Evolutionary conservation across 2,113 vertebrate genomes (phyloP).

Genomic region (Gracilinanus agilis): DNA sequence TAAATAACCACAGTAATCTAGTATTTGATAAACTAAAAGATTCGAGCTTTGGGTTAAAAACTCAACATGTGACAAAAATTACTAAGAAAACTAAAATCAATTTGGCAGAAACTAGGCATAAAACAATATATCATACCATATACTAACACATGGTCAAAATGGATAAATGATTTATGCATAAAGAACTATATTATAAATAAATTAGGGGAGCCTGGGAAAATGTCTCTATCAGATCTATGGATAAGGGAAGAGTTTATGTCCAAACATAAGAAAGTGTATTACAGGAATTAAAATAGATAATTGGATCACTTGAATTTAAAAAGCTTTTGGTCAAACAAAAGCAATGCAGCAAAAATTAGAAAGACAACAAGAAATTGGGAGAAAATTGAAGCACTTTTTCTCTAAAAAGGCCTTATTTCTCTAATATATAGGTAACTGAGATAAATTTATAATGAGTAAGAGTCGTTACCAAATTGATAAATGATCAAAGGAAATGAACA

Average conservation of each 20-base stretch:
- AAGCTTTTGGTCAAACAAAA: neutral
- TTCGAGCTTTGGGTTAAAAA: neutral
- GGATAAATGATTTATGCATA: neutral
- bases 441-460: too few species aligned
- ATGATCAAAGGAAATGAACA: too few species aligned
- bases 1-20: too few species aligned
- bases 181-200: neutral
- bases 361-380: too few species aligned
- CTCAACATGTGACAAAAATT: neutral
- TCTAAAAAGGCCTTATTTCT: too few species aligned
- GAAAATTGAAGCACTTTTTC: too few species aligned
- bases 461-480: too few species aligned
- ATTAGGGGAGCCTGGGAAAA: neutral
- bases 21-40: too few species aligned
- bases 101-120: neutral
- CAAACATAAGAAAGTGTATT: neutral
- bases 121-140: neutral
- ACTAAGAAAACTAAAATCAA: neutral
- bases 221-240: neutral
- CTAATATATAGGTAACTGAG: too few species aligned
- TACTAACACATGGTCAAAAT: neutral
- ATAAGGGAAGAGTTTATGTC: neutral
- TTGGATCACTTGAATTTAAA: neutral
- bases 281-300: neutral
- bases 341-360: neutral